Conservation (phyloP, 2,888 invertebrate genomes). For the Zhengitettix transpicula region DNA sequence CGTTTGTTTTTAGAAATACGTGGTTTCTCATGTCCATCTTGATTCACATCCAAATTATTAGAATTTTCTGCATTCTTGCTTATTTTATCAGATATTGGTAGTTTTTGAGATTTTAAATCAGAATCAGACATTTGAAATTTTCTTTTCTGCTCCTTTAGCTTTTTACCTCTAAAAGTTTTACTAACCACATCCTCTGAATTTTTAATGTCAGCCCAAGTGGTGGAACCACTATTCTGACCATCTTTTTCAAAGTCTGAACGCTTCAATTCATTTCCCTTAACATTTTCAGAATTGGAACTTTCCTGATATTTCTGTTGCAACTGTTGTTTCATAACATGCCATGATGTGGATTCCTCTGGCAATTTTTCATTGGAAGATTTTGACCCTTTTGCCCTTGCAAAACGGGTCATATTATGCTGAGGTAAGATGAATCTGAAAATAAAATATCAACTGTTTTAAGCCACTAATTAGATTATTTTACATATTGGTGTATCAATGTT, state of each 20-base stretch:
- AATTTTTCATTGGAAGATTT: conserved; percentile 53
- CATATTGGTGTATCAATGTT: no score
- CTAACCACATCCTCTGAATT: not conserved
- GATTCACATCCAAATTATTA: no score
- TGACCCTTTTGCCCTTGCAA: conserved; percentile 56
- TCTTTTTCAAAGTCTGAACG: not conserved
- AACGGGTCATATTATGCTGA: conserved; percentile 43
- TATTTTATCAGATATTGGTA: no score
- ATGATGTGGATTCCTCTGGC: conserved; percentile 53
- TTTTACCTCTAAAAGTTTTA: not conserved
- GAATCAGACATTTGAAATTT: not conserved
- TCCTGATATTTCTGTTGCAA: conserved; percentile 22
- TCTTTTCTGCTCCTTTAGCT: not conserved
- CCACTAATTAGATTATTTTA: no score
- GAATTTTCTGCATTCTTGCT: no score
- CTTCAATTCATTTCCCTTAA: not conserved
- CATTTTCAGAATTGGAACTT: not conserved
- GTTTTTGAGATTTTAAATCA: no score
- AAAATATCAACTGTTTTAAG: no score
- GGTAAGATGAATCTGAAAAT: no score
- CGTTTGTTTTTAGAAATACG: no score
- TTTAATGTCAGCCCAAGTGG: not conserved
- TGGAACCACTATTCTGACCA: not conserved
- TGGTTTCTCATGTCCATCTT: no score
- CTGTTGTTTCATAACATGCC: conserved; percentile 53